Percentiles rank a stretch among this genome's conserved stretches.
These are phyloP conservation scores for Engystomops pustulosus DNA, from an alignment of 2,113 vertebrate species.

Conservation along the genomic window DNA sequence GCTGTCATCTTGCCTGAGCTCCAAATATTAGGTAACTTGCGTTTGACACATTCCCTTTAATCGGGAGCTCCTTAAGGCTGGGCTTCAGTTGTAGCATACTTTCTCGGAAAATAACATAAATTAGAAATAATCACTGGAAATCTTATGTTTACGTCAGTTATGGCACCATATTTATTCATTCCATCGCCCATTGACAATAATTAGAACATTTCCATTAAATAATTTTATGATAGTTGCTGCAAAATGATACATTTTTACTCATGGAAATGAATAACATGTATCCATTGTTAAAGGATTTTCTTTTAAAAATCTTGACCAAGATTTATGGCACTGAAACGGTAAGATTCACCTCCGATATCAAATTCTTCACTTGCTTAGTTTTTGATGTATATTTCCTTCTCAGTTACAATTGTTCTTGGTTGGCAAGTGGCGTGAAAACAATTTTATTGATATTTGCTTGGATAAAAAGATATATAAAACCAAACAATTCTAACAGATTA, in stretches of 20 bases:
- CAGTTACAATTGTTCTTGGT: not conserved
- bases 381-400: not conserved
- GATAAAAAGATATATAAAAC: slow-evolving; percentile 15
- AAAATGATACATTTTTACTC: not conserved
- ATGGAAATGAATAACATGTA: not conserved
- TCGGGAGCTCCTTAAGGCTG: no score
- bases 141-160: no score
- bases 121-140: no score
- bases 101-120: no score
- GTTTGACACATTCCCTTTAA: no score
- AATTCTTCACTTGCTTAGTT: not conserved
- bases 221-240: no score
- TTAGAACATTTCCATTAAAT: no score
- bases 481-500: slow-evolving; percentile 12
- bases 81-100: no score
- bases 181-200: no score
- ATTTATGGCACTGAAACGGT: not conserved
- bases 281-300: not conserved
- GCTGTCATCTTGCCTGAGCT: no score
- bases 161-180: no score
- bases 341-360: not conserved
- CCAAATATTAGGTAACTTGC: no score
- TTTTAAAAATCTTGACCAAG: not conserved
- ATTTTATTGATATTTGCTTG: slow-evolving; percentile 21
- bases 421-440: slow-evolving; percentile 2